These are phyloP conservation scores for Callinectes sapidus DNA, from an alignment of 2,888 invertebrate genomes.

Conservation along the genomic window DNA sequence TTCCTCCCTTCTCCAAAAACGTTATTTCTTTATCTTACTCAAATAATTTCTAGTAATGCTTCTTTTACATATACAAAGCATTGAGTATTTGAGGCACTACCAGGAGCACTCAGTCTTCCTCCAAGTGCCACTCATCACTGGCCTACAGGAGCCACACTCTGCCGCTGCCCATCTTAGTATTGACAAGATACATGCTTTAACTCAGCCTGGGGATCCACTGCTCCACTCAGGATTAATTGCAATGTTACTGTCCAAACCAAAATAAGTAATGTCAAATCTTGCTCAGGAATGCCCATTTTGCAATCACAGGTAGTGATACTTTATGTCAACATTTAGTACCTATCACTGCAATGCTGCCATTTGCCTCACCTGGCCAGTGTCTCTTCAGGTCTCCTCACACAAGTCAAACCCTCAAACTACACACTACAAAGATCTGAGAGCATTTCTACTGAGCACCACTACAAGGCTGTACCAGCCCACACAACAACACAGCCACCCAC, in stretches of 20 bases:
- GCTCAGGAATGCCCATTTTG: neutral
- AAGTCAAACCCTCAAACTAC: neutral
- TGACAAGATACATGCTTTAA: neutral
- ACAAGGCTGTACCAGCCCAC: neutral
- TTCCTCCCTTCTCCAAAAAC: too few relatives aligned
- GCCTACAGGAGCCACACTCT: neutral
- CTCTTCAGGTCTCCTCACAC: neutral
- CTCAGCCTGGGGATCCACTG: too few relatives aligned
- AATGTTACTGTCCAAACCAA: neutral
- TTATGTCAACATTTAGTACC: neutral
- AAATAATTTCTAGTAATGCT: too few relatives aligned
- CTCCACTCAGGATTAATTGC: neutral
- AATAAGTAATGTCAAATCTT: neutral
- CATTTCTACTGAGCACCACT: neutral
- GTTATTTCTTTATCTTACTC: too few relatives aligned
- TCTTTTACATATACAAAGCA: too few relatives aligned
- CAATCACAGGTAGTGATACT: neutral
- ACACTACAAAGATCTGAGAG: neutral
- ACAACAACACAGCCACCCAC: neutral
- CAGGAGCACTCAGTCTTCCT: neutral
- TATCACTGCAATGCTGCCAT: neutral
- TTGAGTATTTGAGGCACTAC: too few relatives aligned
- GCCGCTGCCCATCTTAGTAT: neutral
- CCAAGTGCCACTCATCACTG: neutral
- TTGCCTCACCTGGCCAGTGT: neutral